Evolutionary conservation across 1,140 invertebrate species (phyloP).

Genomic region (Philotrypesis tridentata): DNA sequence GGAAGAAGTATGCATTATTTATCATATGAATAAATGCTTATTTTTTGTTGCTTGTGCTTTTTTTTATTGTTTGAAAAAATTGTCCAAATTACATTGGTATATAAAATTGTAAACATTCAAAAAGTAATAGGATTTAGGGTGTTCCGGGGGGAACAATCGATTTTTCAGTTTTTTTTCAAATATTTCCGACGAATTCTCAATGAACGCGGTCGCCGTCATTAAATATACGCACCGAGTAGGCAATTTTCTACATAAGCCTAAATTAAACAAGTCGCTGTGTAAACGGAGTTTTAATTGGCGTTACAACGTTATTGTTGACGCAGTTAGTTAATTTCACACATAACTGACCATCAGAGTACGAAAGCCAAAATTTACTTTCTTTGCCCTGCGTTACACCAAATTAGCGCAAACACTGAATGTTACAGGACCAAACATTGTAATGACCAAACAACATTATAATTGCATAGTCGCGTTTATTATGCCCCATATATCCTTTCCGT

Average conservation of each 20-base stretch:
- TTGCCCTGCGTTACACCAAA: constrained; percentile 36
- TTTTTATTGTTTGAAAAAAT: too few species aligned
- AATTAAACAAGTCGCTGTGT: constrained; percentile 36
- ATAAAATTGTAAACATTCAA: too few species aligned
- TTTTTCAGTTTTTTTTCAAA: too few species aligned
- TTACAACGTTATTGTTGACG: constrained; percentile 39
- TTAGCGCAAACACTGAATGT: not conserved
- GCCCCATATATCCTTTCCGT: not conserved
- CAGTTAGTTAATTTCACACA: constrained; percentile 48
- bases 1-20: too few species aligned
- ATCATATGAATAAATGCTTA: too few species aligned
- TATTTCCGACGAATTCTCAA: too few species aligned
- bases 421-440: not conserved
- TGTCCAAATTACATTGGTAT: too few species aligned
- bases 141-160: too few species aligned
- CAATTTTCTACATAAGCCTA: constrained; percentile 28
- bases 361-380: constrained; percentile 18
- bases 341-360: constrained; percentile 3
- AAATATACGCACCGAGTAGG: not conserved
- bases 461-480: constrained; percentile 40
- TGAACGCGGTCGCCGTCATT: too few species aligned
- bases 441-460: constrained; percentile 17
- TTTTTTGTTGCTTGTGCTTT: too few species aligned
- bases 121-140: too few species aligned
- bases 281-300: constrained; percentile 44